A percentile compares a stretch with the other conserved stretches of the same genome.
Conservation (phyloP, 2,797 vertebrate species). For the Sebastes diaconus region DNA sequence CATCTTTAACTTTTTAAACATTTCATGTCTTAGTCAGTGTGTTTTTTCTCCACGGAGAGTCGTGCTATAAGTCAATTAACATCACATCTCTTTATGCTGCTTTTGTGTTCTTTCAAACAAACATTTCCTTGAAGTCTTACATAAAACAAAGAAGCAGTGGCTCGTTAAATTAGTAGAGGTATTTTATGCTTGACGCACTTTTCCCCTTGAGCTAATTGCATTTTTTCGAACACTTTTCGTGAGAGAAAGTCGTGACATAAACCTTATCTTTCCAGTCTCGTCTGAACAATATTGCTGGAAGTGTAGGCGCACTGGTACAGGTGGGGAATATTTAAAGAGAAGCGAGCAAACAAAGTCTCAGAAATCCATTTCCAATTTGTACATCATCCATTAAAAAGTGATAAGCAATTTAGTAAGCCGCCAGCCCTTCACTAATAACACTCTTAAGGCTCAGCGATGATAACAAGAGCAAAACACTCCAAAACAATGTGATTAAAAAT, state of each 20-base stretch:
- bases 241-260: too few species aligned
- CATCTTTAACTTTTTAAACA: not conserved
- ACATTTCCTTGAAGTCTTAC: not conserved
- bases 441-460: slow-evolving; percentile 15
- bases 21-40: not conserved
- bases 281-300: not conserved
- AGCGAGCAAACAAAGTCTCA: slow-evolving; percentile 18
- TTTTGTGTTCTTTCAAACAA: not conserved
- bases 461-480: slow-evolving; percentile 22
- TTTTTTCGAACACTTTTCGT: not conserved
- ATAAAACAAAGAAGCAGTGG: not conserved
- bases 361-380: slow-evolving; percentile 33
- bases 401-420: slow-evolving; percentile 31
- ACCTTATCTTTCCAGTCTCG: not conserved
- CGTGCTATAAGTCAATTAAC: not conserved
- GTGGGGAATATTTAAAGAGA: slow-evolving; percentile 7
- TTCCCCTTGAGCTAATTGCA: not conserved
- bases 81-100: not conserved
- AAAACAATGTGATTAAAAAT: slow-evolving; percentile 37
- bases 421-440: slow-evolving; percentile 37
- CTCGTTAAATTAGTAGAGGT: not conserved
- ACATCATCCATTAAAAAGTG: slow-evolving; percentile 49
- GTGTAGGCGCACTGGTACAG: not conserved
- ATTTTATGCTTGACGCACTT: not conserved
- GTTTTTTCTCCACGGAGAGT: not conserved